Conservation (phyloP, 1,140 invertebrate genomes). For the Metaphire vulgaris region DNA sequence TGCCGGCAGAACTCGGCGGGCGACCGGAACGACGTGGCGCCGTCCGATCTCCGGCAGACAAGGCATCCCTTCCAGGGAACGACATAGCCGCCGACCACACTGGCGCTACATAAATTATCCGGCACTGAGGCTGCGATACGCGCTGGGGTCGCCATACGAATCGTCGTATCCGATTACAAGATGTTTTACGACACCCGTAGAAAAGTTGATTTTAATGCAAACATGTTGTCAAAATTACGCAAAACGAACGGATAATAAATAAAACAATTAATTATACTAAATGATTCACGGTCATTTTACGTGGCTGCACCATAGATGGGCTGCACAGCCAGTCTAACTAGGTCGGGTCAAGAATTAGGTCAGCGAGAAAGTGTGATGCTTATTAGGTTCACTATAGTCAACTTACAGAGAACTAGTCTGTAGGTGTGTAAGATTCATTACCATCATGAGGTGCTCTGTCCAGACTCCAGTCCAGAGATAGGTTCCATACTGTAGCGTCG, state of each 20-base stretch:
- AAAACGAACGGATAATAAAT: background rate
- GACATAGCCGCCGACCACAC: background rate
- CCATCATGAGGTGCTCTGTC: too few species aligned
- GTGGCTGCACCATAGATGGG: too few species aligned
- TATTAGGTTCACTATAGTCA: too few species aligned
- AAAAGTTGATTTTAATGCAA: background rate
- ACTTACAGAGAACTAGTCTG: too few species aligned
- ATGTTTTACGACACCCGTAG: too few species aligned
- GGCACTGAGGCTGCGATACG: background rate
- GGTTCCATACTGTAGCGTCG: too few species aligned
- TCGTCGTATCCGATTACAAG: background rate
- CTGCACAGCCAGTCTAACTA: background rate
- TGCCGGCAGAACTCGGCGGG: conserved; percentile 60
- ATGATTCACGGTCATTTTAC: background rate
- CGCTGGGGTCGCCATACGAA: background rate
- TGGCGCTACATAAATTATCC: background rate
- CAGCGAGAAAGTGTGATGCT: too few species aligned
- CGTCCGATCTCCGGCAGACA: background rate
- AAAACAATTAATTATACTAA: background rate
- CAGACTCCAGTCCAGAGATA: too few species aligned
- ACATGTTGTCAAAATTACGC: background rate
- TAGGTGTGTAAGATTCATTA: too few species aligned
- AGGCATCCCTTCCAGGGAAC: background rate
- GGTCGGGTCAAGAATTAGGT: background rate
- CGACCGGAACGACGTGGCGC: conserved; percentile 40